phyloP scores from a whole-genome alignment of 2,888 invertebrate genomes.

The Apodemia mormo region DNA sequence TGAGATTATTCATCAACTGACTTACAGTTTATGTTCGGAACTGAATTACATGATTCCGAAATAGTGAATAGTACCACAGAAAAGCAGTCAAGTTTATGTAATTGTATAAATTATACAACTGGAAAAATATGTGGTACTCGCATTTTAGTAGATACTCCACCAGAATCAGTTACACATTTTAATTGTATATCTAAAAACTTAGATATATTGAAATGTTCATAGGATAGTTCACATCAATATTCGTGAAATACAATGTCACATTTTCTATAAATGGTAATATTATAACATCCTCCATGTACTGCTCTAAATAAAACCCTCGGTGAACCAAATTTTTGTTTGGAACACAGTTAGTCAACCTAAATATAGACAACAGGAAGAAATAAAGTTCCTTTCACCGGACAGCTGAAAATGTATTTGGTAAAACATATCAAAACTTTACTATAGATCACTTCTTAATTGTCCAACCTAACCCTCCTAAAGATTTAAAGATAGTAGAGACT shows the following conservation, averaged over 20 bases:
- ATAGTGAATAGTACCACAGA: constrained; percentile 84
- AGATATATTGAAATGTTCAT: constrained; percentile 87
- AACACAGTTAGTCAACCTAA: constrained; percentile 54
- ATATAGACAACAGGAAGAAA: constrained; percentile 70
- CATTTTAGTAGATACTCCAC: constrained; percentile 77
- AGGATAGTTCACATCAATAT: constrained; percentile 81
- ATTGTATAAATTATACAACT: constrained; percentile 70
- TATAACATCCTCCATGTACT: constrained; percentile 46
- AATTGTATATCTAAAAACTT: constrained; percentile 88
- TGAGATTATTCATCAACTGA: constrained; percentile 61
- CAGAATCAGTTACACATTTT: constrained; percentile 85
- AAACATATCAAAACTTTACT: constrained; percentile 66
- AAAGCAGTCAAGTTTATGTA: constrained; percentile 75
- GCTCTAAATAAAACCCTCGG: constrained; percentile 40
- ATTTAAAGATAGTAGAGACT: constrained; percentile 51
- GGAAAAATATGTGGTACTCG: constrained; percentile 54
- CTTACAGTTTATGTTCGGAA: constrained; percentile 64
- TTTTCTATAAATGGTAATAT: constrained; percentile 50
- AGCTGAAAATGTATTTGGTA: constrained; percentile 84
- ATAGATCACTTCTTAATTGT: constrained; percentile 82
- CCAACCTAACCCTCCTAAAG: constrained; percentile 59
- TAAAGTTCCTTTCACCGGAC: constrained; percentile 81
- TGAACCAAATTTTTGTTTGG: too few relatives aligned
- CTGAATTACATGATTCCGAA: constrained; percentile 53
- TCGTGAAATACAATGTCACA: constrained; percentile 54